Base-by-base conservation (phyloP, 2,888 invertebrate genomes). In the Anoplius nigerrimus region DNA sequence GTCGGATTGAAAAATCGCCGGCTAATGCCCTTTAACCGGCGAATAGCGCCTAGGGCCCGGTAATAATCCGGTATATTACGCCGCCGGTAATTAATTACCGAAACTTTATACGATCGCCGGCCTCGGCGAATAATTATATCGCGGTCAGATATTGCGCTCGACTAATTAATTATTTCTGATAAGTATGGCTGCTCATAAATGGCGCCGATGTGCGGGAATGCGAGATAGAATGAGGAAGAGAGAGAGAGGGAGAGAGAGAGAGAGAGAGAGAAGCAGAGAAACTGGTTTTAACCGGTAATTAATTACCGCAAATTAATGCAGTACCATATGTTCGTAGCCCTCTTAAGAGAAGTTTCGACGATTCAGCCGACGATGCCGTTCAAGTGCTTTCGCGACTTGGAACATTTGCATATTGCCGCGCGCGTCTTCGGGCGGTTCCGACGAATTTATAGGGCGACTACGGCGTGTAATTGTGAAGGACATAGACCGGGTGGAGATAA, bases 151-250 rank as follows among this genome's bases (percentile, higher is more conserved):
- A 78, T 73, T 69, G 62, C 69, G 62, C 54, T 51, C 42, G 62
- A 24, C 67, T 62, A 68, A 78, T 78, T 78, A 78, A 78, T 79
- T 76, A 79, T 76, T 67, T 67, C 79, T 71, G 74, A 78, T 78
- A 78, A 78, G 72, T 70, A 62, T 58, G 58, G 54, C 54, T 45
- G 62, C 55, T 52, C 52, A 16, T 65, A 61, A 69, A 69, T 67
- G 64, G 79, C n/a, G n/a, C 63, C 67, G 68, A 34, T 56, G 70
- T 54, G 61, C 65, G 60, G 69, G n/a, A 24, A 20, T 62, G 53
- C 64, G 52, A 66, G 58, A 66, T 57, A 66, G 62, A 54, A 22
- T 53, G 18, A 51, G 24, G 21, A 46, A 53, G 20, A 45, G 13
- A 18, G 24, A 21, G 46, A n/a, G 54, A 45, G 48, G 27, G 48